A percentile compares a stretch with the other conserved stretches of the same genome.
Evolutionary conservation across 2,113 vertebrate genomes (phyloP).

Genomic region (Egretta garzetta): DNA sequence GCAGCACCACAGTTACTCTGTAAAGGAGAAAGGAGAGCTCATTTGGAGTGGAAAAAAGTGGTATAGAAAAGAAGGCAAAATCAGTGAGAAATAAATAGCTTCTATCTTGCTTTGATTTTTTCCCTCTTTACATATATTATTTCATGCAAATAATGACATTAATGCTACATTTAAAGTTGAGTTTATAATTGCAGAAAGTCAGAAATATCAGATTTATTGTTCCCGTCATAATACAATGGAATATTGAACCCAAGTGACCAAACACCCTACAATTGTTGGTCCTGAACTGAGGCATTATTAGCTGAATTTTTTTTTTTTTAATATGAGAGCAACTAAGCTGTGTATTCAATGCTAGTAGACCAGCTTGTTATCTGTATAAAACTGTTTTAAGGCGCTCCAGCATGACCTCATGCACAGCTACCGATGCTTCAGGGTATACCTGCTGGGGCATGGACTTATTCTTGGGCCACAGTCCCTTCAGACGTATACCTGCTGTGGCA

Average conservation of each 20-base stretch:
- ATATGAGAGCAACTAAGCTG: not conserved
- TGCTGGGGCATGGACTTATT: no score
- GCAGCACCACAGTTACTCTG: not conserved
- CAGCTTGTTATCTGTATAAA: not conserved
- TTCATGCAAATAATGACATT: slow-evolving; percentile 7
- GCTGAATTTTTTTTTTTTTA: not conserved
- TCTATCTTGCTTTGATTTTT: not conserved
- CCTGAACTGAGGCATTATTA: not conserved
- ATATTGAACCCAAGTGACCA: not conserved
- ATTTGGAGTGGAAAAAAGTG: not conserved
- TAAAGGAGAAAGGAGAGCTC: not conserved
- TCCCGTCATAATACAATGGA: not conserved
- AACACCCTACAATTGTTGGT: not conserved
- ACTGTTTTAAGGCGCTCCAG: not conserved
- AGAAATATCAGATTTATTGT: not conserved
- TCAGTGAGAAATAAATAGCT: not conserved
- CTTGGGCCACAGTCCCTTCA: no score
- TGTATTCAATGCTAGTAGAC: not conserved
- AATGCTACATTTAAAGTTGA: not conserved
- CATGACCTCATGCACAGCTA: no score
- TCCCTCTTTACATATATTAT: not conserved
- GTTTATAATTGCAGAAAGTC: slow-evolving; percentile 14
- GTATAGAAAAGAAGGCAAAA: not conserved
- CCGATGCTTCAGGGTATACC: no score
- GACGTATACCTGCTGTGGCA: no score